These are phyloP conservation scores for Apodemus agrarius DNA, from an alignment of 2,797 vertebrate species.

Conservation along the genomic window DNA sequence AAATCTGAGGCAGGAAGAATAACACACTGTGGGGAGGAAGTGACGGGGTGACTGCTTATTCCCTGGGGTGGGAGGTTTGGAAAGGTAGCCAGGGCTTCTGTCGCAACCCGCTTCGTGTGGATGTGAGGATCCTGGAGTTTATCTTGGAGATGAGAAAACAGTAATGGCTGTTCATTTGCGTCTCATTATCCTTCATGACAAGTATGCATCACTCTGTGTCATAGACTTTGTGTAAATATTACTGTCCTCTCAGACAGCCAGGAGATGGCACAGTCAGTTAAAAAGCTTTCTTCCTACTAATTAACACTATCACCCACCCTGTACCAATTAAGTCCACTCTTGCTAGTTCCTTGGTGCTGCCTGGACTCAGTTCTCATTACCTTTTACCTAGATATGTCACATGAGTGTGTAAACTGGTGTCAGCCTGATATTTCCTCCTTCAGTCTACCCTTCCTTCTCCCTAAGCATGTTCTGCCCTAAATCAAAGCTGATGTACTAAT, in stretches of 20 bases:
- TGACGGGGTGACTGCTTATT: background rate
- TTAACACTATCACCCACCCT: background rate
- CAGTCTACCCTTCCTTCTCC: background rate
- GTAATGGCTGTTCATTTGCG: background rate
- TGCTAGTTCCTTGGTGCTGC: background rate
- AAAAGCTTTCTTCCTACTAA: slow-evolving; percentile 25
- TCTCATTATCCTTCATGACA: background rate
- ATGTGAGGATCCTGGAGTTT: slow-evolving; percentile 19
- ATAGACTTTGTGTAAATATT: background rate
- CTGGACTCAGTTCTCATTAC: background rate
- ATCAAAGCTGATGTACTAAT: background rate
- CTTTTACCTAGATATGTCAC: slow-evolving; percentile 40
- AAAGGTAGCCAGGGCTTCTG: background rate
- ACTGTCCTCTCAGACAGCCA: background rate
- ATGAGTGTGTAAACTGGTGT: background rate
- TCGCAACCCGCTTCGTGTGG: background rate
- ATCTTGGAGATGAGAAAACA: background rate
- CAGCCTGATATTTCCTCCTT: background rate
- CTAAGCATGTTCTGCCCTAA: background rate
- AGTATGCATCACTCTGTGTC: background rate
- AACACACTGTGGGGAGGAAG: background rate
- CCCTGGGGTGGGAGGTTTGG: background rate
- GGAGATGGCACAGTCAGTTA: slow-evolving; percentile 4
- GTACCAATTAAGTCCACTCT: background rate
- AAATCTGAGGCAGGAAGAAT: slow-evolving; percentile 6